Percentiles rank a stretch among this genome's conserved stretches.
Conservation (phyloP, 2,888 invertebrate genomes). For the Augochlorella aurata region DNA sequence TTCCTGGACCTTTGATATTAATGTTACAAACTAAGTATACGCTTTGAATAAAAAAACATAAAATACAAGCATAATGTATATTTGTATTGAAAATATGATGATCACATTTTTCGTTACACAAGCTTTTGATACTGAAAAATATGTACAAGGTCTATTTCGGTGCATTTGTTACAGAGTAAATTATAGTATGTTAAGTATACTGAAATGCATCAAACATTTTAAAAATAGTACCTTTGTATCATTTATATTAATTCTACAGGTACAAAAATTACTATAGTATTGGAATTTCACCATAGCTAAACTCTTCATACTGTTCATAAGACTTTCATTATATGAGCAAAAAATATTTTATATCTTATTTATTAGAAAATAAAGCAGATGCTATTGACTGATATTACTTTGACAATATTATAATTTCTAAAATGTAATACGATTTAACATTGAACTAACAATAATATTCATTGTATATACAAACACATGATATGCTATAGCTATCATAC, state of each 20-base stretch:
- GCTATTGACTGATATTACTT: constrained; percentile 25
- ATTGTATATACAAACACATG: constrained; percentile 47
- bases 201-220: constrained; percentile 12
- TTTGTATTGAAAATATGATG: constrained; percentile 37
- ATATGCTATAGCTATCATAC: constrained; percentile 31
- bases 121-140: constrained; percentile 20
- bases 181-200: not conserved
- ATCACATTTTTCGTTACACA: constrained; percentile 25
- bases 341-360: constrained; percentile 18
- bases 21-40: constrained; percentile 36
- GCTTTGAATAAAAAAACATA: constrained; percentile 17
- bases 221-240: constrained; percentile 1
- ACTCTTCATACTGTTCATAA: constrained; percentile 4
- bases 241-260: constrained; percentile 27
- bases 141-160: constrained; percentile 26
- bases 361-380: constrained; percentile 23
- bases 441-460: constrained; percentile 27
- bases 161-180: constrained; percentile 8
- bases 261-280: constrained; percentile 3
- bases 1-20: constrained; percentile 56
- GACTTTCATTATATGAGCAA: not conserved
- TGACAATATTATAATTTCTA: constrained; percentile 39
- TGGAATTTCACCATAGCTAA: not conserved
- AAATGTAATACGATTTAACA: constrained; percentile 21
- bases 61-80: constrained; percentile 29